Base-by-base conservation (phyloP, 1,140 invertebrate genomes). In the Lethrus apterus region DNA sequence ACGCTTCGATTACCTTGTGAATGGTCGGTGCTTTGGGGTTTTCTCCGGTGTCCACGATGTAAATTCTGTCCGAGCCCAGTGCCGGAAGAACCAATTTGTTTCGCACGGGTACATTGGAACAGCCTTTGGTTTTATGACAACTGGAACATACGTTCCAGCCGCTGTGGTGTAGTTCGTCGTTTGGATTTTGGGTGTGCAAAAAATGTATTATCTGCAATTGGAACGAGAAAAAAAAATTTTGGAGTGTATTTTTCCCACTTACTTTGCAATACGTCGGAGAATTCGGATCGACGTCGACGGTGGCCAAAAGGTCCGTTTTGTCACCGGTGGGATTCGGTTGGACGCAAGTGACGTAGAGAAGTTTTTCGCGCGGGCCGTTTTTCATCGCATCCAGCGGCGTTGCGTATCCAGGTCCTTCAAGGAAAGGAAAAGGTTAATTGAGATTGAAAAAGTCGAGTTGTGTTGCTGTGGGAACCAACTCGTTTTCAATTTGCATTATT, bases 81-180 rank as follows among this genome's bases (percentile, higher is more conserved):
- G 79, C 76, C 0, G 94, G 93, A 18, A 97, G 60, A 7, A 98
- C 78, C 10, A 98, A 62, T 17, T 83, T 79, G 60, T 91, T 77
- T 20, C 92, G 69, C 46, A 78, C 79, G 8, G 79, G 74, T 0
- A 73, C 69, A 0, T 70, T 57, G 31, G 73, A 72, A 46, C 67
- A 65, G 30, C 58, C 58, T 19, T 62, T 54, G 24, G 65, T 62
- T 1, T 65, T 58, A 36, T 68, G 57, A 65, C 92, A 96, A 68
- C 90, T 93, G 51, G 89, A 93, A 64, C 94, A 98, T 5, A 90
- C 79, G 63, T 98, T 98, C 93, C 93, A 98, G 0, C 93, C 94
- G 11, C 81, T 85, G 63, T 98, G 94, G 64, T 98, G 94, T 0
- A 98, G 64, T 66, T 98, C 94, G 62, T 98, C 90, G 1, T 82